Base-by-base conservation (phyloP, 64 coral and sea anemone species). In the Platygyra sinensis region DNA sequence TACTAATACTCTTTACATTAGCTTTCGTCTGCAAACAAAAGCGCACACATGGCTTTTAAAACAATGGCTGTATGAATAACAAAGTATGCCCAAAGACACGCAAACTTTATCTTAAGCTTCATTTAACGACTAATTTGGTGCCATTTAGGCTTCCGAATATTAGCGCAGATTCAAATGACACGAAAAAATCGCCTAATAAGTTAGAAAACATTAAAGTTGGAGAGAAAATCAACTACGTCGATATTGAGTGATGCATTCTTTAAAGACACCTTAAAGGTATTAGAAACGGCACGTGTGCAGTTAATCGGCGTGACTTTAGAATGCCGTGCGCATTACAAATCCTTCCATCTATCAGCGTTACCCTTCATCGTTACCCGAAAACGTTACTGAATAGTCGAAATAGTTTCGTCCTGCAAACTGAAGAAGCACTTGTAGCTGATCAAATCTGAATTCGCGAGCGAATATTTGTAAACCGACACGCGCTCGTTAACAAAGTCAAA, bases 1-100 rank as follows among this genome's bases (percentile, higher is more conserved):
- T 85, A 50, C 36, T 85, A 85, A 72, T 72, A 85, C 30, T 83
- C 63, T 85, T 83, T 42, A 59, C 60, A 83, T 83, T 83, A 65
- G 31, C 67, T 83, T 42, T 25, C 13, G 42, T 65, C 27, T 51
- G 25, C 63, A 85, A 85, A 85, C 81, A 85, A 85, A 69, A 85
- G 62, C 60, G 32, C 81, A 52, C 81, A 85, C 81, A 72, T 85
- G 81, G 81, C 63, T 69, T 72, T 71, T 52, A 42, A 16, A 52
- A 85, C 33, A 69, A 71, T 71, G 20, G 31, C 29, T 65, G 80
- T 7, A 49, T 80, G 54, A 84, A 84, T 27, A 67, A 25, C 36
- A 17, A 71, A 69, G 75, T 80, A 80, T 60, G 78, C 78, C 55
- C 36, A 29, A 80, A 33, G 28, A 72, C 54, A 62, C 57, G 24